phyloP scores from a whole-genome alignment of 2,113 vertebrate genomes.

The Upupa epops region DNA sequence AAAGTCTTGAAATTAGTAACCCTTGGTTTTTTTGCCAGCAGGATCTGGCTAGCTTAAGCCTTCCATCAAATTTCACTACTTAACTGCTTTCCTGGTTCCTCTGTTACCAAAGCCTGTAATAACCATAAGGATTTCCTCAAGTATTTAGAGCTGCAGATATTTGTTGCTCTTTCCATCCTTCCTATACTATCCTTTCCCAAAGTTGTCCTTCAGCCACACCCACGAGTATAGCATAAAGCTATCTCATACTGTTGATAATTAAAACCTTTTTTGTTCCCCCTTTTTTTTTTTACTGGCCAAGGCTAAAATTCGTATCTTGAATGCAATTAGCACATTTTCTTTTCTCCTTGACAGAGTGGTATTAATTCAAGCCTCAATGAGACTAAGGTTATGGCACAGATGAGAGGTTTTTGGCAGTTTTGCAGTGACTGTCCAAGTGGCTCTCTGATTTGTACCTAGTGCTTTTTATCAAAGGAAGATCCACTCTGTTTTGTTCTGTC shows the following conservation, averaged over 20 bases:
- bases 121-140: neutral
- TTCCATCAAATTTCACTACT: neutral
- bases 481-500: neutral
- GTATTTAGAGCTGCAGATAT: neutral
- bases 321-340: conserved; percentile 9
- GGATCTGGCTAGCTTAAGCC: neutral
- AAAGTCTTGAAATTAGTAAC: neutral
- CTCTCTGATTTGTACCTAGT: conserved; percentile 2
- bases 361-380: neutral
- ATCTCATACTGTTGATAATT: neutral
- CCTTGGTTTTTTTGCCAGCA: neutral
- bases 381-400: neutral
- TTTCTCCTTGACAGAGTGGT: neutral
- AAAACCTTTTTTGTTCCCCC: neutral
- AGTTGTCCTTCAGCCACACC: neutral
- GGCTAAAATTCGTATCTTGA: neutral
- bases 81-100: neutral
- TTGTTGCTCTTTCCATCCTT: neutral
- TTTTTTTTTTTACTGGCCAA: neutral
- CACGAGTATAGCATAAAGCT: neutral
- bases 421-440: neutral
- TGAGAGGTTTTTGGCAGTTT: conserved; percentile 15
- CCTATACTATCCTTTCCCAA: neutral
- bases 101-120: neutral
- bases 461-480: neutral